Percentiles rank a stretch among this genome's conserved stretches.
Conservation (phyloP, 2,113 vertebrate species). For the Cyprinodon brontotheroides region DNA sequence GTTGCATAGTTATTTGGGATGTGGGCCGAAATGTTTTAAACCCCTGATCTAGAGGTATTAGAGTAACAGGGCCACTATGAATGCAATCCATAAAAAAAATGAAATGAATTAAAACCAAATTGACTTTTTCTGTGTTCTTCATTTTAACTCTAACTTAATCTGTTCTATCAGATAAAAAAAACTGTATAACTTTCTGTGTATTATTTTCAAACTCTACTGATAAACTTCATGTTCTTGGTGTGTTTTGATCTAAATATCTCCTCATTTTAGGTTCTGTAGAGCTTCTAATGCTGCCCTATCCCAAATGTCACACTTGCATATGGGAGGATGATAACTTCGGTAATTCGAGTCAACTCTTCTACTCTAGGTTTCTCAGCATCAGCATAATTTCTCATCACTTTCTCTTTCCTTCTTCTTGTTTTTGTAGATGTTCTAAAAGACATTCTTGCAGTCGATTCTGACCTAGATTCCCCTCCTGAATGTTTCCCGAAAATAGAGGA, state of each 20-base stretch:
- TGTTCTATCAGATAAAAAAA: too few species aligned
- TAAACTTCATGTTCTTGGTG: neutral
- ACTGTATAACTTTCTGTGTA: too few species aligned
- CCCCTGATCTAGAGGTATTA: too few species aligned
- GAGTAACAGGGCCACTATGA: too few species aligned
- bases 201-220: neutral
- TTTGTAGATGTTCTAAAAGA: conserved; percentile 85
- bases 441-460: conserved; percentile 81
- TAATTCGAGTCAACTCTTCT: conserved; percentile 60
- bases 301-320: conserved; percentile 86
- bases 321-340: conserved; percentile 95
- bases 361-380: neutral
- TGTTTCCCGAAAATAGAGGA: conserved; percentile 61
- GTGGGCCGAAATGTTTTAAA: too few species aligned
- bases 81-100: too few species aligned
- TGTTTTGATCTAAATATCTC: neutral
- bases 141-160: too few species aligned
- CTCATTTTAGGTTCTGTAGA: conserved; percentile 72
- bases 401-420: neutral
- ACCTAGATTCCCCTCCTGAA: conserved; percentile 51
- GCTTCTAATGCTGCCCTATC: conserved; percentile 81
- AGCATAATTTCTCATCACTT: neutral
- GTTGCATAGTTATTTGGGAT: too few species aligned
- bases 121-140: too few species aligned
- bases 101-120: too few species aligned